phyloP scores from a whole-genome alignment of 1,140 invertebrate genomes.

The Aphis gossypii region DNA sequence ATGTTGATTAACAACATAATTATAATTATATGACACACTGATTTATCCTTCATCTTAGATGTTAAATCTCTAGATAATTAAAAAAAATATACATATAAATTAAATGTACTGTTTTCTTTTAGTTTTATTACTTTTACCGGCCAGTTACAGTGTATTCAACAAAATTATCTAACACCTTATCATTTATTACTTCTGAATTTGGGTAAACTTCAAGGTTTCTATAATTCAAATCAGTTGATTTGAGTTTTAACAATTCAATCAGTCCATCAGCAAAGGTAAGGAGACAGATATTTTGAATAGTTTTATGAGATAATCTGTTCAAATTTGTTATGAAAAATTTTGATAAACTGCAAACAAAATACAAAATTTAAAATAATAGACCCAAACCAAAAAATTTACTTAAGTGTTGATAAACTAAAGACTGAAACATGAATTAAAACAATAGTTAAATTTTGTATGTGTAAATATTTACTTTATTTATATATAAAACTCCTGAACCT shows the following conservation, averaged over 20 bases:
- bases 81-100: background rate
- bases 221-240: background rate
- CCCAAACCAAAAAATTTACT: background rate
- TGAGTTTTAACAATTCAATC: background rate
- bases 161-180: slow-evolving; percentile 47
- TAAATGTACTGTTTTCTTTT: background rate
- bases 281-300: slow-evolving; percentile 29
- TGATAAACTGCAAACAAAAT: slow-evolving; percentile 33
- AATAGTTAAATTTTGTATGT: background rate
- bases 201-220: background rate
- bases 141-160: slow-evolving; percentile 17
- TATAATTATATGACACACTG: slow-evolving; percentile 49
- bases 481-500: background rate
- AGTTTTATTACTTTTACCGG: background rate
- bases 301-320: slow-evolving; percentile 24
- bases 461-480: background rate
- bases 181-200: slow-evolving; percentile 17
- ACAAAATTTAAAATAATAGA: background rate
- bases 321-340: slow-evolving; percentile 19
- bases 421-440: background rate
- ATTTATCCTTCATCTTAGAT: slow-evolving; percentile 52
- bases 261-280: slow-evolving; percentile 43
- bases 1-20: slow-evolving; percentile 32
- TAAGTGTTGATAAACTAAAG: no score
- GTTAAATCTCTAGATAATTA: slow-evolving; percentile 23